Conservation (phyloP, 2,888 invertebrate species). For the Artemia sp. region DNA sequence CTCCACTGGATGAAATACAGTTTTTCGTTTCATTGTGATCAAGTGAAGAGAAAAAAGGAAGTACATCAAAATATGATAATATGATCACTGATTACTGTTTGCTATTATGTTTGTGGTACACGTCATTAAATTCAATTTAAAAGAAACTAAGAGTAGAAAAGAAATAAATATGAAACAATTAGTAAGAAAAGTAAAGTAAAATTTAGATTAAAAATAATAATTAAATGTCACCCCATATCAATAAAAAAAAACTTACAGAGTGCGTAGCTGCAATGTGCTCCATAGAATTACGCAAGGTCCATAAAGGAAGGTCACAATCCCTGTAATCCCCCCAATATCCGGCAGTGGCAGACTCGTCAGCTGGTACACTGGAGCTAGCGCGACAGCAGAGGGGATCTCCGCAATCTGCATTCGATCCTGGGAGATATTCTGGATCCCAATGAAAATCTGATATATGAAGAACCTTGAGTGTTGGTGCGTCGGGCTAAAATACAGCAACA, state of each 20-base stretch:
- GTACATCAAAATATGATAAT: too few species aligned
- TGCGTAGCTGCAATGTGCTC: constrained; percentile 41
- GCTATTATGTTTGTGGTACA: too few species aligned
- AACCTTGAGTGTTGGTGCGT: constrained; percentile 31
- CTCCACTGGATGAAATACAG: too few species aligned
- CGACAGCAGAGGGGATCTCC: constrained; percentile 61
- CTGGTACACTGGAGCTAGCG: constrained; percentile 37
- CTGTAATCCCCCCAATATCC: constrained; percentile 67
- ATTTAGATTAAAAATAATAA: too few species aligned
- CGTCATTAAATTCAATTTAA: too few species aligned
- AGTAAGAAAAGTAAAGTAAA: too few species aligned
- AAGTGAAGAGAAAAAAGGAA: too few species aligned
- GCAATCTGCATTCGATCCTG: constrained; percentile 50
- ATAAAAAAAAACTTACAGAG: constrained; percentile 31
- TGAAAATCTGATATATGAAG: constrained; percentile 61
- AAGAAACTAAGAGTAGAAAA: too few species aligned
- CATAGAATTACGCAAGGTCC: constrained; percentile 48
- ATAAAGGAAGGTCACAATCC: constrained; percentile 55
- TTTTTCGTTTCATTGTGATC: too few species aligned
- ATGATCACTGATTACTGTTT: too few species aligned
- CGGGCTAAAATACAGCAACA: background rate
- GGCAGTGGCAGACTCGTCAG: constrained; percentile 35
- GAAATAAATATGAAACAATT: too few species aligned
- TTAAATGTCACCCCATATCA: too few species aligned
- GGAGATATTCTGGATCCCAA: constrained; percentile 52